A percentile compares a stretch with the other conserved stretches of the same genome.
Evolutionary conservation across 1,140 invertebrate genomes (phyloP).

Genomic region (Yoshiicerus persimilis): DNA sequence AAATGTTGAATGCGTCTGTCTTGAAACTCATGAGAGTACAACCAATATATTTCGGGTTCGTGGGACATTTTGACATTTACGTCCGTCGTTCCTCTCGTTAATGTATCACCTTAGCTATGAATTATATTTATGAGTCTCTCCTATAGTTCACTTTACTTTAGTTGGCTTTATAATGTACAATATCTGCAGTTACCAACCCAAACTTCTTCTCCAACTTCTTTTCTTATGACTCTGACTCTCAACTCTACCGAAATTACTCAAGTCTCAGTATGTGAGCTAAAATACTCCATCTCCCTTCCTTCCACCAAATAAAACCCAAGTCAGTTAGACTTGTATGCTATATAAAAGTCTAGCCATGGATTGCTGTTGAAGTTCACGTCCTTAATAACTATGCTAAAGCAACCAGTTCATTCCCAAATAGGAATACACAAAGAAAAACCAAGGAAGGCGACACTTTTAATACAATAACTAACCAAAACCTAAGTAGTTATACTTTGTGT

Average conservation of each 20-base stretch:
- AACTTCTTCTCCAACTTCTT: background rate
- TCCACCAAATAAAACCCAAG: background rate
- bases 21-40: background rate
- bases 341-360: background rate
- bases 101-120: constrained; percentile 16
- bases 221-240: background rate
- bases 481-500: background rate
- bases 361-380: background rate
- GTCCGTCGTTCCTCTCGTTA: constrained; percentile 20
- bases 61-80: constrained; percentile 22
- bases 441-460: background rate
- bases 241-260: background rate
- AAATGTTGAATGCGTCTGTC: background rate
- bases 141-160: background rate
- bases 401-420: background rate
- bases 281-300: background rate
- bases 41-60: background rate
- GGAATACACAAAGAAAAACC: background rate
- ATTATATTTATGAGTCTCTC: background rate
- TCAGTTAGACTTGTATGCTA: no score
- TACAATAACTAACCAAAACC: background rate
- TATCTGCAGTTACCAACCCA: background rate
- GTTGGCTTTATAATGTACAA: background rate
- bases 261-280: background rate
- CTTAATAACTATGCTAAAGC: background rate